Evolutionary conservation across 2,797 vertebrate species (phyloP).

Genomic region (Kryptopterus vitreolus): DNA sequence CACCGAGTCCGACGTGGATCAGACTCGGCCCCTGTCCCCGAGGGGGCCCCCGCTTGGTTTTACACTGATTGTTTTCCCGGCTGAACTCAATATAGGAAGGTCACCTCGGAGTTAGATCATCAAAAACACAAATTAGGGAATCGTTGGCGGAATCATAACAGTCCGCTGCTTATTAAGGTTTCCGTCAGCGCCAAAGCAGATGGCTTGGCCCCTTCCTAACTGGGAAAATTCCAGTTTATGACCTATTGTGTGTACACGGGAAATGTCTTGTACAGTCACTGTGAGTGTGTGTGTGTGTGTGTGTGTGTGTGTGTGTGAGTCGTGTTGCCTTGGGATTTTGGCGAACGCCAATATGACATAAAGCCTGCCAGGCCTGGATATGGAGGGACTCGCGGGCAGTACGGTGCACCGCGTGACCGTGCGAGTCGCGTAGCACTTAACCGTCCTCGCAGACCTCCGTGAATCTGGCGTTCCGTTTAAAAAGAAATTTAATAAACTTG

Average conservation of each 20-base stretch:
- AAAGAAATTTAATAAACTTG: slow-evolving; percentile 27
- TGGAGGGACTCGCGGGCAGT: not conserved
- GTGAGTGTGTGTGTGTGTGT: slow-evolving; percentile 37
- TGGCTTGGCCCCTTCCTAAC: slow-evolving; percentile 69
- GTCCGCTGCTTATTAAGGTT: slow-evolving; percentile 57
- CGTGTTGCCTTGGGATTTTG: slow-evolving; percentile 42
- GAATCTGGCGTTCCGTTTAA: slow-evolving; percentile 17
- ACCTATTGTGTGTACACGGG: slow-evolving; percentile 58
- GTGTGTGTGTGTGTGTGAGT: too few relatives aligned
- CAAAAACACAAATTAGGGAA: slow-evolving; percentile 49
- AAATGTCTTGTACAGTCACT: slow-evolving; percentile 24
- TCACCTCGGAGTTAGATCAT: slow-evolving; percentile 51
- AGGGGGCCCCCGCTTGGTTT: not conserved
- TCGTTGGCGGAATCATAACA: slow-evolving; percentile 40
- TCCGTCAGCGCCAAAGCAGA: slow-evolving; percentile 65
- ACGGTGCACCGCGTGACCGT: not conserved
- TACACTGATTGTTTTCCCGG: slow-evolving; percentile 30
- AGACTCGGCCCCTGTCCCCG: not conserved
- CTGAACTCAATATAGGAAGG: slow-evolving; percentile 46
- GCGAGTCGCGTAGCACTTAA: slow-evolving; percentile 2
- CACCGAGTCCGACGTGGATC: slow-evolving; percentile 23
- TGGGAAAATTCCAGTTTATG: slow-evolving; percentile 77
- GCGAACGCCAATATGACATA: slow-evolving; percentile 19
- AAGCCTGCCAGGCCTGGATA: slow-evolving; percentile 1
- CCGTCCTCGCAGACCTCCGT: slow-evolving; percentile 17